Base-by-base conservation (phyloP, 2,888 invertebrate genomes). In the Ypsolopha scabrella region DNA sequence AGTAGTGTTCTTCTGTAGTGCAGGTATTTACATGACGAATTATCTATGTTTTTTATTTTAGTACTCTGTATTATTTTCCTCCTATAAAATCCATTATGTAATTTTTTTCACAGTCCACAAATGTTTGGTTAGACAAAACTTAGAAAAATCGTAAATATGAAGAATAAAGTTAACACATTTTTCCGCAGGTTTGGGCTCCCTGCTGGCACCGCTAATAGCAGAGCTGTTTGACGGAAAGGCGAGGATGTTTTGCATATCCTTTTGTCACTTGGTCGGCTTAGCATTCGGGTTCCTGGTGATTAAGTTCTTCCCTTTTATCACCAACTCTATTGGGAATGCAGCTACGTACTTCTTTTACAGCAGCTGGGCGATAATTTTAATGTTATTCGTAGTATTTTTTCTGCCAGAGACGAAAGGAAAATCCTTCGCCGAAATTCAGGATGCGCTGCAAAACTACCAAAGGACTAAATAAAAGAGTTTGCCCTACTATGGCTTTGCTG, bases 371-470 rank as follows among this genome's bases (percentile, higher is more conserved):
- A 7, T 60, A 1, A 2, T 60, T 1, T 35, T 60, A 3, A 55
- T 53, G 9, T 10, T 56, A 1, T 61, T 62, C 34, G 53, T 61
- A 10, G 13, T 52, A 1, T 47, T 60, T n/a, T 59, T 53, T 14
- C 49, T 63, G 10, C 65, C 64, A 2, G 65, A 65, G 50, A 65
- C 65, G 1, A 62, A 61, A 14, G 62, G 62, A 1, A 62, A 59
- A 46, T 53, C 55, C 13, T 24, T 24, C 24, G 24, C 24, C 24
- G 24, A 24, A 24, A 24, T 24, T 24, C 24, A 24, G 24, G 4
- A 24, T 24, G 24, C 24, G 2, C 24, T 24, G 24, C 2, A 24
- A 24, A 24, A 24, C 24, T 24, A 4, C 2, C 2, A 24, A 24
- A 24, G 24, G 24, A 24, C 24, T 24, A 24, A 24, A 24, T 3